Base-by-base conservation (phyloP, 2,888 invertebrate species). In the Protonemura montana region DNA sequence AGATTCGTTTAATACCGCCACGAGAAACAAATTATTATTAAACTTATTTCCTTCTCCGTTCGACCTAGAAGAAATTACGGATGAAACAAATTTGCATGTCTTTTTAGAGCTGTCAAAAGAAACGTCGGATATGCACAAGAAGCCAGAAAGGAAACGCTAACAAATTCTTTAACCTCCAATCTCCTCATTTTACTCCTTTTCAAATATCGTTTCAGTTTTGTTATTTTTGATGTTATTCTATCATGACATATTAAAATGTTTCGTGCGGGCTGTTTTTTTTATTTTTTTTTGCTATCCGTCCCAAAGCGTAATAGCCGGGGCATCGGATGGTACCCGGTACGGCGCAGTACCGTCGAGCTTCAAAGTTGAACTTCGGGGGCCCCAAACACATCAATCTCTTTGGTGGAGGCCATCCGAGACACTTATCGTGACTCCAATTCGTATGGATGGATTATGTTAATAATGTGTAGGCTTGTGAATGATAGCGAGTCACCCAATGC, bases 371-470 rank as follows among this genome's bases (percentile, higher is more conserved):
- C 59, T 59, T 59, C 59, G 59, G 59, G 59, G 16, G 16, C n/a
- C n/a, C 59, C 59, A 1, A 59, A 59, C 59, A 59, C 59, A 59
- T 59, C 59, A 59, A 59, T 59, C 59, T 59, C 59, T 21, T 59
- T 59, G 59, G 59, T 21, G 59, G 59, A 59, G 59, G 59, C 59
- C 59, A 59, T 59, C 59, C 59, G 21, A 59, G 59, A 59, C 59
- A 59, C 59, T 59, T 59, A 59, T 59, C 59, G 59, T 59, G 59
- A 59, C 59, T 59, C 59, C 59, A 59, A 59, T 59, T 59, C 59
- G 59, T 59, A 59, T 59, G 59, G 59, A 59, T 59, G 59, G 59
- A 59, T 59, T 59, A 59, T 59, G 59, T 59, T 59, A 59, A 59
- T 59, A 59, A 59, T 59, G 59, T 59, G 59, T 59, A 21, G 13